These are phyloP conservation scores for Drosophila gunungcola DNA, from an alignment of 1,140 invertebrate genomes.

Conservation along the genomic window DNA sequence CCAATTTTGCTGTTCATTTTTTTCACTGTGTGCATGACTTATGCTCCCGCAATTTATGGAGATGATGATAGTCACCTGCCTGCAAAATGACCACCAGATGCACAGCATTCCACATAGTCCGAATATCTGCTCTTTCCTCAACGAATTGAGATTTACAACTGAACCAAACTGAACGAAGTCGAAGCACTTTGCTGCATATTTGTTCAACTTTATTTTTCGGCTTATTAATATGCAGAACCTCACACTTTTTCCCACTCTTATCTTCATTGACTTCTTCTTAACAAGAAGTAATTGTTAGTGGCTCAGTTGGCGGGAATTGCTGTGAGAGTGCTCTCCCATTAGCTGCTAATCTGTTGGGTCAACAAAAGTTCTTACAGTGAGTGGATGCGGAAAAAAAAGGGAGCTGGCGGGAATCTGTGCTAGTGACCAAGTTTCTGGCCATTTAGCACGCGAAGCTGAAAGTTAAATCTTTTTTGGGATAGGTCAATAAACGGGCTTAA, in stretches of 20 bases:
- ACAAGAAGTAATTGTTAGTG: slow-evolving; percentile 63
- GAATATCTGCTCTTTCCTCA: slow-evolving; percentile 10
- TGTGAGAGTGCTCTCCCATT: slow-evolving; percentile 53
- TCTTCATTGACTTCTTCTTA: slow-evolving; percentile 48
- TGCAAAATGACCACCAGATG: slow-evolving; percentile 50
- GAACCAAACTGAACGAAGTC: slow-evolving; percentile 20
- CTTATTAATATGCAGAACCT: slow-evolving; percentile 70
- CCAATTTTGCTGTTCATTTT: neutral
- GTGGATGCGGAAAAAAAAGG: neutral
- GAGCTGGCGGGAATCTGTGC: slow-evolving; percentile 33
- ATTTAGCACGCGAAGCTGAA: slow-evolving; percentile 55
- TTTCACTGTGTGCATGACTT: slow-evolving; percentile 8
- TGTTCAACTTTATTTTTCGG: neutral
- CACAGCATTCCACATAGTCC: slow-evolving; percentile 16
- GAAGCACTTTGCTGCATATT: slow-evolving; percentile 16
- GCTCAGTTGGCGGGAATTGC: slow-evolving; percentile 33
- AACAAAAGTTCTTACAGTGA: slow-evolving; percentile 50
- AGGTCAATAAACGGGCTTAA: slow-evolving; percentile 53
- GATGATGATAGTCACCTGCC: slow-evolving; percentile 70
- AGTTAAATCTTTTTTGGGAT: slow-evolving; percentile 61
- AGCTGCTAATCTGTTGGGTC: slow-evolving; percentile 73
- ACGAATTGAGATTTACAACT: slow-evolving; percentile 42
- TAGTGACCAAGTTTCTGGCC: slow-evolving; percentile 65
- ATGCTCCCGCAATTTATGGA: slow-evolving; percentile 32
- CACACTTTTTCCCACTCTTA: slow-evolving; percentile 46